Evolutionary conservation across 2,797 vertebrate species (phyloP), one percentile per base, ranked within the genome.

Genomic region (Pseudochirops cupreus): DNA sequence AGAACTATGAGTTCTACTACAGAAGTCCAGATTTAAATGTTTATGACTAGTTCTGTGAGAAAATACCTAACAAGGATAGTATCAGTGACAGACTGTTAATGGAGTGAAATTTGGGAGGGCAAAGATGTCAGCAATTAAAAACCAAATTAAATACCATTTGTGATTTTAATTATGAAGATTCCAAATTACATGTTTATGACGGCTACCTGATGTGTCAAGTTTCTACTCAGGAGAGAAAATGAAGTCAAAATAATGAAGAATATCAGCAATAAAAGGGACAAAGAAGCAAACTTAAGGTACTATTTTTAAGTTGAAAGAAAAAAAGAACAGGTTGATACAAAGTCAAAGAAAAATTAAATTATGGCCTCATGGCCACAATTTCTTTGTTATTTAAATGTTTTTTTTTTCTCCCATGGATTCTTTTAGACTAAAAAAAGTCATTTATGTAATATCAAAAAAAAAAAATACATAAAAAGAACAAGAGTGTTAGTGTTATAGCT

Each of bases 361-460:
- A 53, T 93, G 62, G 33, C 46, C 94, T 96, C 0, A 4, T 31
- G 52, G 5, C 74, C n/a, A 28, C 92, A 46, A 29, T 67, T 57
- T 4, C 74, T 29, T 2, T 87, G 18, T 33, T 93, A 13, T 9
- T 87, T 56, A 6, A 50, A 24, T 5, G 91, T 39, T 67, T 93
- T 95, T 95, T 91, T n/a, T 28, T 91, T 57, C 58, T 4, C 0
- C 6, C 58, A 55, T 46, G 10, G 74, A 50, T 21, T 82, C 67
- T 87, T 55, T 92, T 59, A n/a, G n/a, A 55, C 59, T 92, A 97
- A 96, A 93, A 90, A 91, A 96, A 96, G 93, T 82, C 94, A 94
- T 91, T 93, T 94, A 53, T 5, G 0, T 0, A 97, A 62, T 50
- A 97, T 56, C 18, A 97, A 13, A 94, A 57, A 97, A 13, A 94